Evolutionary conservation across 2,797 vertebrate species (phyloP), one percentile per base, ranked within the genome.

Genomic region (Dermochelys coriacea): DNA sequence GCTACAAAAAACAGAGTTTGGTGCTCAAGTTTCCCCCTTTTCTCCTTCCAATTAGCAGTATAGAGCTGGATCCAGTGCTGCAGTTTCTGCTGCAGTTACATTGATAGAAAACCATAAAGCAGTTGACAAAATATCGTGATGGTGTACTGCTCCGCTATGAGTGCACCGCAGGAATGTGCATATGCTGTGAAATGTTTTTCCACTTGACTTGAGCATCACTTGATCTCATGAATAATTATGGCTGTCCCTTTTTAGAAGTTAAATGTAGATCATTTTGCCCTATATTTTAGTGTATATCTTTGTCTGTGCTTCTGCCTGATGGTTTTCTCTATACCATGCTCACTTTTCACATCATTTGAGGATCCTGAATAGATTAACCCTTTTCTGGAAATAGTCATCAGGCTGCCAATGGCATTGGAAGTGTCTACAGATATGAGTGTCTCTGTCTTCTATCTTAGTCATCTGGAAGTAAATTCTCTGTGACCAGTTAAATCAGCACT

Each of bases 261-360:
- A 1, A 34, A 55, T 10, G 31, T 5, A 47, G 49, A 0, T 37
- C 37, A 0, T 52, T 50, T 31, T 89, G 59, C 52, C 71, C 59
- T 80, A 49, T 37, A 5, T 21, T 5, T 6, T 50, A 59, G 47
- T 12, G 4, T 57, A 71, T 8, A 0, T 4, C 54, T 79, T 21
- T 68, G 2, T 12, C 45, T 37, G 15, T 80, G 64, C 51, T 80
- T 9, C 74, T 77, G 8, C 29, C 25, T 45, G 31, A 19, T 41
- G 6, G 10, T 4, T 68, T 80, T 85, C 68, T 41, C 3, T 1
- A 9, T 0, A 47, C 8, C 27, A 0, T 37, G 0, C 57, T 41
- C 29, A 25, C 8, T 6, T 8, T 5, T 47, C n/a, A 49, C 4
- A 0, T 23, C 71, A 8, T 6, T 0, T 10, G 55, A 45, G 86